Base-by-base conservation (phyloP, 2,888 invertebrate species). In the Epinotia demarniana region DNA sequence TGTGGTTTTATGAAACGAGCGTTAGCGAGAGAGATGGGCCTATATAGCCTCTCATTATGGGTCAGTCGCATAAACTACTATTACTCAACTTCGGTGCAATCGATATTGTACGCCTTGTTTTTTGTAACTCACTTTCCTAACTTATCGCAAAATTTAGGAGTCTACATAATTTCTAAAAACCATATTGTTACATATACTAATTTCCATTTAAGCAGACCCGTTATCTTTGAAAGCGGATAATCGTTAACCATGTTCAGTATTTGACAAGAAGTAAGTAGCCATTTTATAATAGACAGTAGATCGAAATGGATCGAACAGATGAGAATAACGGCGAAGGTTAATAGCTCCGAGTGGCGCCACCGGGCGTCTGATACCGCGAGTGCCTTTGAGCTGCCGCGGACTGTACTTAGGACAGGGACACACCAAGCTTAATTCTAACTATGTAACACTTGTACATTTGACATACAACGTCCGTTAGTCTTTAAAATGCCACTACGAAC, bases 301-400 rank as follows among this genome's bases (percentile, higher is more conserved):
- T 71, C 64, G 60, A 70, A 71, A 60, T 60, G 33, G n/a, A 16
- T 63, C 33, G 19, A 13, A 53, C n/a, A 53, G 53, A n/a, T n/a
- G n/a, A 16, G n/a, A 58, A 46, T 75, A 75, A 72, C 72, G 71
- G 72, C 53, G 23, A 63, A 55, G 75, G 75, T 46, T 75, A 72
- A 75, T 75, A 72, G 71, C 75, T 75, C 60, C 43, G 18, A 23
- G 70, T 72, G 72, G 72, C 75, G 72, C 75, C 75, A 75, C 67
- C 16, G 70, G 64, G 53, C 70, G 49, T n/a, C 69, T 16, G 75
- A 75, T 75, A 75, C 67, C 27, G 60, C 46, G 63, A 12, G 13
- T 11, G 70, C 68, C 77, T 77, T 77, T 77, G 77, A 77, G 60
- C 46, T 16, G 68, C 77, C 77, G 77, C 74, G 67, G 63, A 75